These are phyloP conservation scores for Carposina sasakii DNA, from an alignment of 1,140 invertebrate species.

Conservation along the genomic window DNA sequence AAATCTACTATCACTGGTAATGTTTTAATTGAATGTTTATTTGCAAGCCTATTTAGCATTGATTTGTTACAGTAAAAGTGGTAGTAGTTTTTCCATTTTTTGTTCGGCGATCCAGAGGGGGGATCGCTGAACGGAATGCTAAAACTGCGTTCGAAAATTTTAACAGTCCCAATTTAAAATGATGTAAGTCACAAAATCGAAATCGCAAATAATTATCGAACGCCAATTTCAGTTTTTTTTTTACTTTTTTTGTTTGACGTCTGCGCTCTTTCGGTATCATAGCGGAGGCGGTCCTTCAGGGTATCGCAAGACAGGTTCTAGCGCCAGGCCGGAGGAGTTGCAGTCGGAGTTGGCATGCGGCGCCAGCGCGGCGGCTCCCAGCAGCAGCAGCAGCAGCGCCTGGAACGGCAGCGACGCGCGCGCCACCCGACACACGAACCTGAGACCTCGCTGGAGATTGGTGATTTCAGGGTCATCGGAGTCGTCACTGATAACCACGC, in stretches of 20 bases:
- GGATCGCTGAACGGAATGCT: no score
- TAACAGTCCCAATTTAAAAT: no score
- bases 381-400: constrained; percentile 88
- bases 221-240: background rate
- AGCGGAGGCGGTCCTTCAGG: constrained; percentile 92
- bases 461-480: constrained; percentile 46
- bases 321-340: constrained; percentile 85
- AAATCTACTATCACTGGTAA: background rate
- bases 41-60: background rate
- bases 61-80: background rate
- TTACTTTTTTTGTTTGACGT: constrained; percentile 12
- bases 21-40: background rate
- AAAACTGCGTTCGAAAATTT: no score
- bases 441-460: constrained; percentile 81
- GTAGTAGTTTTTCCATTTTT: background rate
- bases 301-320: constrained; percentile 90
- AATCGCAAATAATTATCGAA: no score
- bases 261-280: constrained; percentile 71
- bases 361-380: constrained; percentile 90
- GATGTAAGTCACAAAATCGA: no score
- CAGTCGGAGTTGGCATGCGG: constrained; percentile 88
- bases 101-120: background rate
- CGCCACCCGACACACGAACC: constrained; percentile 89
- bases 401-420: constrained; percentile 93
- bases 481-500: constrained; percentile 36